Conservation (phyloP, 2,113 vertebrate genomes). For the Sterna hirundo region DNA sequence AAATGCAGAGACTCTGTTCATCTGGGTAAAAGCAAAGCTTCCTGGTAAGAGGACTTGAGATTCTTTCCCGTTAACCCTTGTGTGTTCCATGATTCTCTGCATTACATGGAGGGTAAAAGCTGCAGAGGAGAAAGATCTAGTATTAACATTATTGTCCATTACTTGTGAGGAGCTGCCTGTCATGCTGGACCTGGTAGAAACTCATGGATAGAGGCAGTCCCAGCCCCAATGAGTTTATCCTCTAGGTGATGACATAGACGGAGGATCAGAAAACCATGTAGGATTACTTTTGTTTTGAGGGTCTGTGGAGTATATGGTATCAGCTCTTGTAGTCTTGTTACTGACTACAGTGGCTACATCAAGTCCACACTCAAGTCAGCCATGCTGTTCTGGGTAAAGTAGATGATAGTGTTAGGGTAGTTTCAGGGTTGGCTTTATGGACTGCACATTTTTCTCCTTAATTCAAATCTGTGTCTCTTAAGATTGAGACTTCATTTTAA, state of each 20-base stretch:
- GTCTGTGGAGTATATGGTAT: not conserved
- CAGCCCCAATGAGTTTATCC: not conserved
- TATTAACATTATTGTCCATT: not conserved
- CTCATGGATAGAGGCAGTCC: not conserved
- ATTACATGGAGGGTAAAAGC: not conserved
- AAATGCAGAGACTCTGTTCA: not conserved
- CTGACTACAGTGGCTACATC: not conserved
- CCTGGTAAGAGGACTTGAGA: not conserved
- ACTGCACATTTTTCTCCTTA: not conserved
- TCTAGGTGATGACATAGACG: not conserved
- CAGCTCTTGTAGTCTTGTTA: not conserved
- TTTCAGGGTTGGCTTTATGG: not conserved
- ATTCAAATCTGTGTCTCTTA: not conserved
- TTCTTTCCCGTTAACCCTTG: not conserved
- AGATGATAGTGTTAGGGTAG: not conserved
- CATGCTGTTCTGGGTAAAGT: not conserved
- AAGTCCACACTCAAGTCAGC: not conserved
- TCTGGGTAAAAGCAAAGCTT: not conserved
- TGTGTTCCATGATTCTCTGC: not conserved
- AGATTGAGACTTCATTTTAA: not conserved
- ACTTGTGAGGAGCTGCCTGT: not conserved
- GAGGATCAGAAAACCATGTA: accelerated
- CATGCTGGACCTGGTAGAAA: not conserved
- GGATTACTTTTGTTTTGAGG: not conserved
- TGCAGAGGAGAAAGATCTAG: not conserved